Evolutionary conservation across 37 sponge, comb jelly and placozoan species (phyloP), one percentile per base, ranked within the genome.

Genomic region (Aphrocallistes beatrix): DNA sequence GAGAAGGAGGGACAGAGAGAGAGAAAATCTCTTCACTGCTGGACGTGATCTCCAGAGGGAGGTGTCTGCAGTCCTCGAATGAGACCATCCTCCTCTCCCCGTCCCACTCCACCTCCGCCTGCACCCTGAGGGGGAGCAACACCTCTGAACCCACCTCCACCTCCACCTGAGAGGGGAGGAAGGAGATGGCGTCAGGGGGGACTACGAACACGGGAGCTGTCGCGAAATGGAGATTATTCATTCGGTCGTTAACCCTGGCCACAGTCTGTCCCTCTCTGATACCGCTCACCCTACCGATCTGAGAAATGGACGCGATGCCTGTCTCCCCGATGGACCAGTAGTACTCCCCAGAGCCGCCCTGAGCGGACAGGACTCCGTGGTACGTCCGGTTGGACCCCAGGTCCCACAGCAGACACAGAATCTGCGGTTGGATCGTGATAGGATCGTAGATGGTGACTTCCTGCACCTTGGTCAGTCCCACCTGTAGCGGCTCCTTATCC

Each of bases 321-420:
- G 75, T 60, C 75, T 60, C 75, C 34, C 75, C 88, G 50, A 86
- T 87, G 36, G 93, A 92, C 94, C 94, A 94, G 30, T 86, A 38
- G 39, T 94, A 94, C 23, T 39, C 81, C 32, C 94, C 94, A 87
- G 93, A 93, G 28, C 94, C 94, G 38, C 92, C 92, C 50, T 38
- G 51, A 0, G 89, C 92, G 91, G 92, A 39, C 21, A 86, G 36
- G 60, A 60, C 13, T 32, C 38, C 39, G 84, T 83, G 38, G 30
- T 85, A 85, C 34, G 39, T 88, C 88, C 81, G 1, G 21, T 87
- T 86, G 25, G 40, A 17, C 28, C 36, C 39, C 37, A 87, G 86
- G 47, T 92, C 90, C 95, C 95, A 94, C 25, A 91, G 89, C 1
- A 94, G 40, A 38, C 91, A 89, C 36, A 92, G 51, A 0, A 1